Base-by-base conservation (phyloP, 2,113 vertebrate species). In the Caloenas nicobarica region DNA sequence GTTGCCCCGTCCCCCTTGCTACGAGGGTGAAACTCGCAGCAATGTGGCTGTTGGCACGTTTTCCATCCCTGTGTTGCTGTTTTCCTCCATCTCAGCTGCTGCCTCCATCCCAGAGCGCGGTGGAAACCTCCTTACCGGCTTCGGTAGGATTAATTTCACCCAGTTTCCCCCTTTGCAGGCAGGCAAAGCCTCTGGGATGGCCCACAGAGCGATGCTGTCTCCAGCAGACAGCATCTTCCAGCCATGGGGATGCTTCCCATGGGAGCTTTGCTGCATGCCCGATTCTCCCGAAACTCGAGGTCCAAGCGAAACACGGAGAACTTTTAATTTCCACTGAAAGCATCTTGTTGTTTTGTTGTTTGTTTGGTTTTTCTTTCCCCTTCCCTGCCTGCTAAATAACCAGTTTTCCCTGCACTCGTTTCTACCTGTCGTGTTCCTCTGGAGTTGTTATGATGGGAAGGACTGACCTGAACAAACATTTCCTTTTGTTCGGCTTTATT, bases 361-460 rank as follows among this genome's bases (percentile, higher is more conserved):
- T 83, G 15, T 2, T 61, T 62, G 16, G 57, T 48, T 70, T 31
- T 36, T 70, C 71, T 69, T 68, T 48, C 58, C 71, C 70, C 58
- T 66, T 81, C 54, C 64, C 76, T 38, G 74, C 58, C 33, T 84
- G 72, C 88, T 82, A 91, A 92, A 81, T 58, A 95, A 96, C 88
- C 91, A 81, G 96, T 93, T 97, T 81, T 95, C 95, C 95, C 79
- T 92, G 95, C 85, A 26, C 87, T 22, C 9, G 12, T 87, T 90
- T 74, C 81, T 86, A 16, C 56, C 54, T 1, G 9, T 81, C 22
- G 48, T 0, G 4, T 65, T 88, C 40, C 83, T 51, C 5, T 0
- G 93, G 42, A 91, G 23, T 60, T 60, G 81, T 42, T 91, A 56
- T 15, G 92, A 53, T 91, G 88, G 92, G 94, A 94, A 93, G 79